Evolutionary conservation across 1,140 invertebrate genomes (phyloP).

Genomic region (Ectropis grisescens): DNA sequence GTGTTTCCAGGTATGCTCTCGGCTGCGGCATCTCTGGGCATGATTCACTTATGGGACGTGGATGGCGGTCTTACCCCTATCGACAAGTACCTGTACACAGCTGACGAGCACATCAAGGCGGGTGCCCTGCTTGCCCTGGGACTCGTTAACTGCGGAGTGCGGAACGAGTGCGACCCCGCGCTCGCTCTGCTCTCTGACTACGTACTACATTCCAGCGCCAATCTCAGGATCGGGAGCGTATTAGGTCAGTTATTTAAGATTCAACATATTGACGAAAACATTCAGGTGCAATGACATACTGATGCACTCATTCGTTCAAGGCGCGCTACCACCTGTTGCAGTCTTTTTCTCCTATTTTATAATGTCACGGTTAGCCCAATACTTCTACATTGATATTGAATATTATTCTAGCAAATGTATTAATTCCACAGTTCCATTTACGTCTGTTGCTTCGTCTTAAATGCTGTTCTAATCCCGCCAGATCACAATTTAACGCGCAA

Average conservation of each 20-base stretch:
- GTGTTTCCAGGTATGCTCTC: conserved; percentile 87
- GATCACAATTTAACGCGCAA: no score
- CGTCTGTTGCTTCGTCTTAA: no score
- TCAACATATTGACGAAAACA: no score
- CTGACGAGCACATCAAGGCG: conserved; percentile 96
- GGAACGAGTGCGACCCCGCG: conserved; percentile 99
- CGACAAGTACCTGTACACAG: conserved; percentile 98
- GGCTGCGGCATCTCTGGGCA: conserved; percentile 95
- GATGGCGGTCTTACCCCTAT: conserved; percentile 98
- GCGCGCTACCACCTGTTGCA: no score
- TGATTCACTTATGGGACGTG: conserved; percentile 97
- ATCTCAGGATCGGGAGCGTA: conserved; percentile 95
- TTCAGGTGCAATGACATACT: no score
- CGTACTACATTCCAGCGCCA: conserved; percentile 89
- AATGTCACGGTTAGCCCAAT: no score
- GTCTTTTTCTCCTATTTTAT: no score
- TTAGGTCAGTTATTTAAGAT: conserved; percentile 73
- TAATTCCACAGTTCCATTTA: no score
- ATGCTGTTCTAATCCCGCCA: no score
- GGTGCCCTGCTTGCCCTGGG: conserved; percentile 97
- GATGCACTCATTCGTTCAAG: no score
- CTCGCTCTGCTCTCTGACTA: conserved; percentile 96
- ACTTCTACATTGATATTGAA: no score
- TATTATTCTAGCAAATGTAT: no score
- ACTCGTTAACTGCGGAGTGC: conserved; percentile 97